Evolutionary conservation across 2,113 vertebrate species (phyloP), one percentile per base, ranked within the genome.

Genomic region (Rattus rattus): DNA sequence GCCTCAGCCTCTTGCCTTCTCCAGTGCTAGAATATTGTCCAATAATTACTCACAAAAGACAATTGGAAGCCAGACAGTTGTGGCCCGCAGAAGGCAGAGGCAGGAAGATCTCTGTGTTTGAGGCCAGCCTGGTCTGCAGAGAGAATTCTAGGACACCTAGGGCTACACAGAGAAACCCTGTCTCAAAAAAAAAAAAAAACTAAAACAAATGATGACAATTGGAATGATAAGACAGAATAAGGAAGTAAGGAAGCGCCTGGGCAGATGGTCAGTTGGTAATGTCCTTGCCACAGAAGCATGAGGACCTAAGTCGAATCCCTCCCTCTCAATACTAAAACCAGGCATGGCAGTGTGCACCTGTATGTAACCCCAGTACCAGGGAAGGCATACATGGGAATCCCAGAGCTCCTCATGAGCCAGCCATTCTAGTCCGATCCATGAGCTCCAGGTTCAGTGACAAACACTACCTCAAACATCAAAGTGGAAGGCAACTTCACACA

Each of bases 41-140:
- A 65, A 96, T 92, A 67, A 59, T 63, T 88, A 94, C 90, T 28
- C 59, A 54, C 7, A 81, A 77, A 63, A 80, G 70, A 61, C 7
- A 19, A 54, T 77, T 75, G 5, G 59, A 84, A 92, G 43, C 43
- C 26, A 47, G 47, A 28, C 28, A 9, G 26, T 79, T 28, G 26
- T 52, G 28, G 75, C 26, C 75, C 12, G 49, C 75, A 14, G 43
- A 47, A 77, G 43, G 43, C 4, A 77, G 43, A 77, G 12, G 43
- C 26, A 77, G 75, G 43, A 24, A 3, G 12, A 52, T 49, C 43
- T 77, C 75, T 76, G 43, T 49, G 26, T 76, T 76, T 13, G 1
- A 77, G 75, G 43, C 26, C 75, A 77, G 43, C 26, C 43, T 52
- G 26, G 26, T 77, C 47, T 52, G 52, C 47, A 52, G 75, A 79